Evolutionary conservation across 2,797 vertebrate genomes (phyloP), one percentile per base, ranked within the genome.

Genomic region (Poeciliopsis gracilis): DNA sequence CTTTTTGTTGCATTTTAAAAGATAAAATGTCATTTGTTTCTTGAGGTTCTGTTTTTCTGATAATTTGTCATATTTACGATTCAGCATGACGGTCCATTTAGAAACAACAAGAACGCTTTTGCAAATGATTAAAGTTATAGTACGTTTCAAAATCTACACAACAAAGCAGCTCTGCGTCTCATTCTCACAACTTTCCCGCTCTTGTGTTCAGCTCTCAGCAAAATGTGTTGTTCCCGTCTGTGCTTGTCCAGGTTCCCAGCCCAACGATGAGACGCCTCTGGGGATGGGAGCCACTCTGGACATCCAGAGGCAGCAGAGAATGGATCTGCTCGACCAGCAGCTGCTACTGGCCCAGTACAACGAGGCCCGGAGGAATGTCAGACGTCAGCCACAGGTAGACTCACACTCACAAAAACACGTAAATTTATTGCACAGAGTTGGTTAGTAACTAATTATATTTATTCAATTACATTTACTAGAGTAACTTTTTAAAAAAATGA

Each of bases 221-320:
- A 12, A 20, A 4, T 49, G 12, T 46, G 4, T 80, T 5, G 67
- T 2, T 78, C 51, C 73, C 30, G 6, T 74, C 3, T 81, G 47
- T 69, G 13, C 4, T 76, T 53, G 13, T 77, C 3, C 67, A 95
- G 97, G 97, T 66, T 92, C 95, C 30, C 97, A 97, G 57, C 97
- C 97, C 36, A 89, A 84, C 2, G 92, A 77, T 2, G 98, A 99
- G 90, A 93, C 96, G 2, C 96, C 95, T 51, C 81, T 98, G 66
- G 98, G 98, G 63, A 99, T 99, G 98, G 98, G 98, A 15, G 98
- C 98, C 84, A 99, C 98, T 0, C 95, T 99, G 75, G 98, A 99
- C 90, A 97, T 99, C 90, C 98, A 99, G 94, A 96, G 98, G 81
- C 97, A 98, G 84, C 98, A 99, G 86, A 96, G 97, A 78, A 97